Base-by-base conservation (phyloP, 2,113 vertebrate genomes). In the Daphoenositta chrysoptera region DNA sequence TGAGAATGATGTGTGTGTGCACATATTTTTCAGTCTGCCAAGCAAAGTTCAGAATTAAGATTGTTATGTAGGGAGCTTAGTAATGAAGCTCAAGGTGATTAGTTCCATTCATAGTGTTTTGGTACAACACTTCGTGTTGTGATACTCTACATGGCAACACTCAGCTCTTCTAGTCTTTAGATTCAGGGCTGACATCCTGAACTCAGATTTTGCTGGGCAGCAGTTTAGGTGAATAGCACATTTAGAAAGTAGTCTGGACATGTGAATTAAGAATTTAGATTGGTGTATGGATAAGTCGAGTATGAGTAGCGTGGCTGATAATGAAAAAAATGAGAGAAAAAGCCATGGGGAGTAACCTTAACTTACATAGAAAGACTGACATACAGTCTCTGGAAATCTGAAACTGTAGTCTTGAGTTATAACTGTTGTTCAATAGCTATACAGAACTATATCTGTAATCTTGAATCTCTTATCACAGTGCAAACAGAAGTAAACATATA, bases 291-390 rank as follows among this genome's bases (percentile, higher is more conserved):
- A 10, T 11, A 65, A 58, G 26, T 48, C 17, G 14, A 10, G 71
- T 42, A 7, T 72, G 6, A 18, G 7, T 45, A 33, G 7, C 0
- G 0, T 83, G 51, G 27, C 33, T 75, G 18, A 47, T 79, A 18
- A 50, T 45, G 31, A 53, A 76, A 69, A 76, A 45, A 44, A n/a
- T 16, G 4, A 42, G 28, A 56, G 13, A 45, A 70, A 87, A 93
- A 47, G 5, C 11, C 9, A 13, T 24, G 6, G 17, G 28, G 45
- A 69, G 9, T 70, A 23, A 37, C 5, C 9, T 53, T 68, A 65
- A 47, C 7, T 31, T 45, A 4, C 11, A 7, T 56, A 60, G 9
- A 51, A 75, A 8, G 40, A 18, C 16, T 72, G 45, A 40, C 6
- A 22, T 11, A 50, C 5, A 18, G 19, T 37, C 14, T 50, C 23